phyloP scores from a whole-genome alignment of 2,888 invertebrate species.

The Megalurothrips usitatus region DNA sequence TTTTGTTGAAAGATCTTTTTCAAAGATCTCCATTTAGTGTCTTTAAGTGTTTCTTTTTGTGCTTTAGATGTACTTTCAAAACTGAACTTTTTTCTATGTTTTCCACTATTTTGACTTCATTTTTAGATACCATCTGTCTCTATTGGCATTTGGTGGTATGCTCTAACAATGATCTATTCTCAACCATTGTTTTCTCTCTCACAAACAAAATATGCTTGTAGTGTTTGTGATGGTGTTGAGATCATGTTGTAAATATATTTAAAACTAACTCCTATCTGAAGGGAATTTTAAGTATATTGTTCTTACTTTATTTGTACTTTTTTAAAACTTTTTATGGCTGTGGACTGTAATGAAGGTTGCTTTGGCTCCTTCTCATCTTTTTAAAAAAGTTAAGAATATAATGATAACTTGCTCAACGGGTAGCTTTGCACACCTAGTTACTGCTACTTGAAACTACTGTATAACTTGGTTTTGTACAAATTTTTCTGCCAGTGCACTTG shows the following conservation, averaged over 20 bases:
- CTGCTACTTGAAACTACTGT: background rate
- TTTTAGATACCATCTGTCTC: background rate
- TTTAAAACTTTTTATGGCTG: background rate
- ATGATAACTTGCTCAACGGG: conserved; percentile 14
- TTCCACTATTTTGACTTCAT: background rate
- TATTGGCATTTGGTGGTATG: background rate
- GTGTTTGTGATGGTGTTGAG: no score
- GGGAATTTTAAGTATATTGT: background rate
- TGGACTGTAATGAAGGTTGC: conserved; percentile 1
- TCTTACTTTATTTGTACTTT: conserved; percentile 23
- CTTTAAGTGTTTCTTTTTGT: background rate
- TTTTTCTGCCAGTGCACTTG: no score
- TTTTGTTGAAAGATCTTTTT: background rate
- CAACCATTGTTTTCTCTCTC: no score
- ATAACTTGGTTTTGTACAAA: no score
- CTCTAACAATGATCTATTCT: no score
- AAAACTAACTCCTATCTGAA: background rate
- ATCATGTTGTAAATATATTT: background rate
- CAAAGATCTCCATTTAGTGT: background rate
- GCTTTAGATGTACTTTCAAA: background rate
- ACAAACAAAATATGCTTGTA: no score
- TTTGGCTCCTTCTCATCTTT: background rate
- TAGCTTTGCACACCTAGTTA: background rate
- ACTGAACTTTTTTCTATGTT: background rate
- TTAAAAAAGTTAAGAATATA: background rate